Base-by-base conservation (phyloP, 2,888 invertebrate species). In the Girardia tigrina region DNA sequence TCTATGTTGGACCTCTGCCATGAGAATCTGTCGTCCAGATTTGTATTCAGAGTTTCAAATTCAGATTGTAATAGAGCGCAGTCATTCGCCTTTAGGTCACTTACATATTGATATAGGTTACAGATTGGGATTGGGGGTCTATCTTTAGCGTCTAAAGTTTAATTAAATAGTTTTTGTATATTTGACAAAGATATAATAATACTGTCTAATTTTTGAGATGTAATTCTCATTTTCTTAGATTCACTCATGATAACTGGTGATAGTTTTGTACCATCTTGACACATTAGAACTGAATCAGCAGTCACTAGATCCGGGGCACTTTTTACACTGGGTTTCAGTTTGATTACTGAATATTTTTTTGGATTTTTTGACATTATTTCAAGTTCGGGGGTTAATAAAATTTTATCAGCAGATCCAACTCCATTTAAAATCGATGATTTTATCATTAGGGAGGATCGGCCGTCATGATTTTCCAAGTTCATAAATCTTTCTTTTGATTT, bases 1-100 rank as follows among this genome's bases (percentile, higher is more conserved):
- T 98, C 97, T 88, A 93, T 89, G 83, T 92, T 95, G 0, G 95
- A 95, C 84, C 95, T 92, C 84, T 98, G 97, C 98, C 98, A 98
- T 36, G 76, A 75, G 36, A 76, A 76, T 69, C 74, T 42, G 23
- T 56, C 56, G n/a, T 56, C 56, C 56, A 75, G 70, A 4, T 74
- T 74, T 6, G 76, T 75, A 23, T 76, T 74, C 23, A 76, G 29
- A 1, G 76, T 75, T 36, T 76, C 76, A 26, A 75, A 76, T 73
- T 76, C 76, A 12, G 73, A 16, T n/a, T 75, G 36, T 27, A 76
- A 76, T 1, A 69, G 27, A 14, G 36, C 26, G 27, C 74, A 42
- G 26, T 76, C 76, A n/a, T 69, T 76, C 42, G 74, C 56, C n/a
- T 42, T 74, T 56, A 75, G 36, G 23, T 26, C 70, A 26, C 29